Base-by-base conservation (phyloP, 1,140 invertebrate genomes). In the Belonocnema kinseyi region DNA sequence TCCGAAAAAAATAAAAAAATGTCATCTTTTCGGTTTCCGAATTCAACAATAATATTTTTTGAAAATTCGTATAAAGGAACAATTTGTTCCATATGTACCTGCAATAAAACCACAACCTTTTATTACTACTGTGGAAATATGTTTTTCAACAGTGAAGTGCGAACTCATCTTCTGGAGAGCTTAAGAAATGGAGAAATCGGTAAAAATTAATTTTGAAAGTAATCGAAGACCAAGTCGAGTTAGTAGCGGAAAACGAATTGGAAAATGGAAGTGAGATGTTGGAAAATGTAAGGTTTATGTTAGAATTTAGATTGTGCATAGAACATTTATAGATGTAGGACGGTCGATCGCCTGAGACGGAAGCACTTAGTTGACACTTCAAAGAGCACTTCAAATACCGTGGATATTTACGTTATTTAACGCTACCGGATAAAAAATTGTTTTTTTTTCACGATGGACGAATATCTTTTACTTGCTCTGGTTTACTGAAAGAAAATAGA, bases 341-440 rank as follows among this genome's bases (percentile, higher is more conserved):
- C 74, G 79, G 76, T 53, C 76, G 80, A 83, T 66, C 52, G 74
- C 80, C 78, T 71, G 77, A 66, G 77, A 76, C 82, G 78, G 80
- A 66, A 86, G 85, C 85, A 86, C 86, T 88, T 87, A 85, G 83
- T 81, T 82, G 81, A 78, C 80, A 81, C 84, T 85, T 77, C 85
- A 86, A 86, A 88, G 87, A 86, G 81, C 80, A 80, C 80, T 80
- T 88, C 86, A 87, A 87, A 88, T 72, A 78, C 80, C 78, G 79
- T 82, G 82, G 83, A 77, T 80, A 72, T 82, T 76, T 73, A 40
- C 76, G 76, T 83, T 83, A 78, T 85, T 86, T 84, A 87, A 85
- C 74, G 76, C 78, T 88, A 87, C 83, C 78, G 58, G 79, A 81
- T 84, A 79, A 86, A 86, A 85, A 80, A 85, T 80, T 61, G 75